phyloP scores from a whole-genome alignment of 2,888 invertebrate species.

The Autographa pulchrina region DNA sequence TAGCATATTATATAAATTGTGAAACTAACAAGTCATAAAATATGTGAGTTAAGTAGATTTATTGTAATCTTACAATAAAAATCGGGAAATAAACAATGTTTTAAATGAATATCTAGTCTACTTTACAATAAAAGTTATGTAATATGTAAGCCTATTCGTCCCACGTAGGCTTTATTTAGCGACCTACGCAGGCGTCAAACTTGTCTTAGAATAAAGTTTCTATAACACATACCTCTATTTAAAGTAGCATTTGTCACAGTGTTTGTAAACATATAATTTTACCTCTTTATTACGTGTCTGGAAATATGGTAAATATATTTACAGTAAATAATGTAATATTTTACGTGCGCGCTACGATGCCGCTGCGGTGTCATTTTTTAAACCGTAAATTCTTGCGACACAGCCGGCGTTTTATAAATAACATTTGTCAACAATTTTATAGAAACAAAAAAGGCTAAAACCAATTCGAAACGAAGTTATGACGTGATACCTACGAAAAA shows the following conservation, averaged over 20 bases:
- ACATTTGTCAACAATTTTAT: conserved; percentile 10
- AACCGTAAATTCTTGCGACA: conserved; percentile 17
- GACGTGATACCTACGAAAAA: conserved; percentile 18
- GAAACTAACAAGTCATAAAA: not conserved
- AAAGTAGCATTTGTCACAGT: conserved; percentile 28
- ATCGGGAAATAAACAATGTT: conserved; percentile 24
- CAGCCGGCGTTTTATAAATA: conserved; percentile 15
- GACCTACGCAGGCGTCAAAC: conserved; percentile 45
- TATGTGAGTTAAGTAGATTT: not conserved
- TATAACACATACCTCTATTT: conserved; percentile 27
- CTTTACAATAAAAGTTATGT: conserved; percentile 34
- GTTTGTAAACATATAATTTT: conserved; percentile 47
- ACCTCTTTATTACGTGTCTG: conserved; percentile 34
- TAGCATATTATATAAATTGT: not conserved
- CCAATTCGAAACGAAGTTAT: conserved; percentile 22
- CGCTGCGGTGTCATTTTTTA: conserved; percentile 28
- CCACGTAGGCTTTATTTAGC: conserved; percentile 40
- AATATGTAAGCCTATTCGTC: conserved; percentile 37
- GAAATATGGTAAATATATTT: conserved; percentile 24
- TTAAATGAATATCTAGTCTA: conserved; percentile 32
- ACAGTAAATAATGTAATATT: conserved; percentile 22
- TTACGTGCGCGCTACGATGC: conserved; percentile 28
- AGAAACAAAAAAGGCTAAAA: conserved; percentile 28
- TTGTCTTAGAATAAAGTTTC: conserved; percentile 39
- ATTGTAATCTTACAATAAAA: conserved; percentile 18